Percentiles rank a stretch among this genome's conserved stretches.
These are phyloP conservation scores for Papilio helenus DNA, from an alignment of 1,140 invertebrate species.

Conservation along the genomic window DNA sequence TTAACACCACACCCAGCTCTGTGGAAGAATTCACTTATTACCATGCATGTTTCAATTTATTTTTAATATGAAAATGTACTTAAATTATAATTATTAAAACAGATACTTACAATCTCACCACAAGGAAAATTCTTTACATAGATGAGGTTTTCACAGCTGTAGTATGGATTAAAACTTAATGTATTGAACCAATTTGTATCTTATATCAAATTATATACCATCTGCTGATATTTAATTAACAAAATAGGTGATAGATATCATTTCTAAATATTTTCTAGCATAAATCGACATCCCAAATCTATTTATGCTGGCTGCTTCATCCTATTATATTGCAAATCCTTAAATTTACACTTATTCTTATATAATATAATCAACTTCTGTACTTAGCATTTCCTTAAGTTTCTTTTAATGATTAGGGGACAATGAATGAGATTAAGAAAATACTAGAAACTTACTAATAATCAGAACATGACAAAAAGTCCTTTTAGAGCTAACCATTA, in stretches of 20 bases:
- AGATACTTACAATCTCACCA: conserved; percentile 32
- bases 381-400: too few species aligned
- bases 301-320: not conserved
- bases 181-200: conserved; percentile 6
- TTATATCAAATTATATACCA: not conserved
- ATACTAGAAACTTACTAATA: too few species aligned
- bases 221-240: not conserved
- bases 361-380: too few species aligned
- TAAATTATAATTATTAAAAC: conserved; percentile 15
- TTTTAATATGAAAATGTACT: not conserved
- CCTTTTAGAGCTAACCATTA: too few species aligned
- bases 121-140: conserved; percentile 13
- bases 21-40: conserved; percentile 55
- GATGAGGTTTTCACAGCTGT: conserved; percentile 24
- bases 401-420: too few species aligned
- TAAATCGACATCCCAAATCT: not conserved
- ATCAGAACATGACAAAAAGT: too few species aligned
- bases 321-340: too few species aligned
- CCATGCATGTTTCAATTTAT: not conserved
- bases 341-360: too few species aligned
- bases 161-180: not conserved
- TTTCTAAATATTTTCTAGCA: not conserved
- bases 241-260: not conserved
- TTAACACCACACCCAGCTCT: conserved; percentile 47
- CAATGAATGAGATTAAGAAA: too few species aligned